A percentile compares a stretch with the other conserved stretches of the same genome.
Evolutionary conservation across 2,797 vertebrate species (phyloP).

Genomic region (Vespertilio murinus): DNA sequence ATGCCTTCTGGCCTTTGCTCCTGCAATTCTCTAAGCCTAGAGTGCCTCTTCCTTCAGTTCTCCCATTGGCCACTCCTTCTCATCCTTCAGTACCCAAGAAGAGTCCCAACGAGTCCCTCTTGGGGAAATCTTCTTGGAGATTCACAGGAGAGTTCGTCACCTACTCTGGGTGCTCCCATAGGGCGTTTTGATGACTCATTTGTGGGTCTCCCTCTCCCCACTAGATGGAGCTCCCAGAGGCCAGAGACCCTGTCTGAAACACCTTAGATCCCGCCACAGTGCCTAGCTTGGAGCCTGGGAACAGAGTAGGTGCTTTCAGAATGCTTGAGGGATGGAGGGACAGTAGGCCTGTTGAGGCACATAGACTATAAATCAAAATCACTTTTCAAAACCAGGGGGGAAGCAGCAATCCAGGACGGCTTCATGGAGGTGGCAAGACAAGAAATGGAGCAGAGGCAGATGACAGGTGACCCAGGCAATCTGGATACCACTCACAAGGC

Average conservation of each 20-base stretch:
- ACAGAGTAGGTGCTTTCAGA: slow-evolving; percentile 35
- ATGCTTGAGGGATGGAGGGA: neutral
- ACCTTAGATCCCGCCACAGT: slow-evolving; percentile 9
- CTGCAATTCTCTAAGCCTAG: neutral
- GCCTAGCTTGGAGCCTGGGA: slow-evolving; percentile 44
- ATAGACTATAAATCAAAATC: neutral
- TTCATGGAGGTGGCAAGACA: neutral
- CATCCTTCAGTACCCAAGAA: neutral
- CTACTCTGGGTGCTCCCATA: neutral
- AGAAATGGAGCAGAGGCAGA: neutral
- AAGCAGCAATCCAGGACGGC: neutral
- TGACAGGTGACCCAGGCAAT: neutral
- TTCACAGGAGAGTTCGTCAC: neutral
- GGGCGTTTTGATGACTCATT: neutral
- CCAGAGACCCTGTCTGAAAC: neutral
- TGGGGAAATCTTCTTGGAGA: neutral
- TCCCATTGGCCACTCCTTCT: neutral
- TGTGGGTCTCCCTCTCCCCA: neutral
- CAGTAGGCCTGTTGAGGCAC: neutral
- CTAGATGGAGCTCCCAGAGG: neutral
- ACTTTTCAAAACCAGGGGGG: neutral
- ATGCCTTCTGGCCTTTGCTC: neutral
- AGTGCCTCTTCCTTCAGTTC: neutral
- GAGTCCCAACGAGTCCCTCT: neutral
- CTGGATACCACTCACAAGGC: neutral